These are phyloP conservation scores for Zonitis immaculata DNA, from an alignment of 2,888 invertebrate species.

Conservation along the genomic window DNA sequence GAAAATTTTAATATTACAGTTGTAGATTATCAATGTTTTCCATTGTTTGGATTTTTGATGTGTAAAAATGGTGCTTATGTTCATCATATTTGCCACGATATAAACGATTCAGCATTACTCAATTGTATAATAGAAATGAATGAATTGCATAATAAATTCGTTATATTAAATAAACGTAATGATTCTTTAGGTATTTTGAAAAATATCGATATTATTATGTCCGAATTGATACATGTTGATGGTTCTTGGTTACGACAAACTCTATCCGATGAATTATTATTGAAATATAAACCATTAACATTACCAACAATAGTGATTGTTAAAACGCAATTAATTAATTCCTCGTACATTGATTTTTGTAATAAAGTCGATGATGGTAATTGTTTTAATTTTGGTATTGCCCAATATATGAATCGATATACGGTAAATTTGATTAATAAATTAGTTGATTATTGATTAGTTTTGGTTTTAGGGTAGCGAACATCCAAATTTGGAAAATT, in stretches of 20 bases:
- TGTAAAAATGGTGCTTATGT: conserved; percentile 52
- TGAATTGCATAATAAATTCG: conserved; percentile 40
- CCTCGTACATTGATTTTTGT: conserved; percentile 56
- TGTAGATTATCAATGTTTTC: conserved; percentile 60
- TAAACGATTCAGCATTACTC: conserved; percentile 48
- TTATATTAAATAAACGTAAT: conserved; percentile 23
- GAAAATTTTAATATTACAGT: conserved; percentile 47
- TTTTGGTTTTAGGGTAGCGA: conserved; percentile 46
- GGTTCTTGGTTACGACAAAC: conserved; percentile 54
- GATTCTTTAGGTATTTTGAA: conserved; percentile 24
- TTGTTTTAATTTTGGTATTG: conserved; percentile 53
- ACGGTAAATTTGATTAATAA: conserved; percentile 45
- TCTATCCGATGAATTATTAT: conserved; percentile 2
- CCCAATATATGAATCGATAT: conserved; percentile 56
- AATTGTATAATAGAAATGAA: conserved; percentile 48
- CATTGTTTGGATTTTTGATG: conserved; percentile 58
- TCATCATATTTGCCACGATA: conserved; percentile 48
- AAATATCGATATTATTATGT: conserved; percentile 51
- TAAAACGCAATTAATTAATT: conserved; percentile 56
- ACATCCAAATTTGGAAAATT: conserved; percentile 52
- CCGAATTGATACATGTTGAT: conserved; percentile 53
- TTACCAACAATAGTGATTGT: conserved; percentile 53
- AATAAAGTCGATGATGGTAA: conserved; percentile 56
- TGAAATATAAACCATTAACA: conserved; percentile 30
- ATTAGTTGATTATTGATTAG: neutral